Base-by-base conservation (phyloP, 1,140 invertebrate species). In the Muscidifurax raptorellus region DNA sequence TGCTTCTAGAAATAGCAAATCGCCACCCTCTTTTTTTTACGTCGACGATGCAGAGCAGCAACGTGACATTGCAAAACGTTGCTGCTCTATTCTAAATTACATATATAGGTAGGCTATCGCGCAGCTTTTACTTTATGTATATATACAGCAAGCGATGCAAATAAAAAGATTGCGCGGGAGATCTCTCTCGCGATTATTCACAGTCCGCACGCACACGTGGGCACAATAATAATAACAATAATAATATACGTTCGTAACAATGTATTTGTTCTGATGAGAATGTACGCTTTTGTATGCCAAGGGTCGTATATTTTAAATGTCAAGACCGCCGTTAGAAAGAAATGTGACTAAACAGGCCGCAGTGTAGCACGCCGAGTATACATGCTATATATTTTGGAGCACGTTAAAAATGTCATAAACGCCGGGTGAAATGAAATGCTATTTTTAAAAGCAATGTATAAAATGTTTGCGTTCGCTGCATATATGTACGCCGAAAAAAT, bases 251-350 rank as follows among this genome's bases (percentile, higher is more conserved):
- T 40, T 18, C 10, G 27, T n/a, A 10, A 36, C 71, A 28, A 28
- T 7, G 52, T 7, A n/a, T 59, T 74, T 4, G 71, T 74, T 22
- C 71, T 32, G 71, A 74, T 74, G 71, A 74, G 15, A 74, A 30
- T 2, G 32, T n/a, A 30, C 18, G 28, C 69, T 72, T 72, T 40
- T 74, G 28, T 74, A 9, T 74, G 71, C 71, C 71, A 74, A 74
- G 71, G 71, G 32, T 74, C 71, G 71, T 74, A 74, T 40, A 74
- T 74, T 74, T 74, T 74, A 36, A 74, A 74, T 74, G 71, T 74
- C 71, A 74, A 74, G 32, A 22, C 30, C 32, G 18, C 30, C 32
- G 18, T 74, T 74, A 40, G 71, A 74, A 40, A 36, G 71, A 74
- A 74, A 74, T 36, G 71, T 28, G 67, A 18, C 67, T 69, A 30